Base-by-base conservation (phyloP, 1,140 invertebrate genomes). In the Zaprionus camerounensis region DNA sequence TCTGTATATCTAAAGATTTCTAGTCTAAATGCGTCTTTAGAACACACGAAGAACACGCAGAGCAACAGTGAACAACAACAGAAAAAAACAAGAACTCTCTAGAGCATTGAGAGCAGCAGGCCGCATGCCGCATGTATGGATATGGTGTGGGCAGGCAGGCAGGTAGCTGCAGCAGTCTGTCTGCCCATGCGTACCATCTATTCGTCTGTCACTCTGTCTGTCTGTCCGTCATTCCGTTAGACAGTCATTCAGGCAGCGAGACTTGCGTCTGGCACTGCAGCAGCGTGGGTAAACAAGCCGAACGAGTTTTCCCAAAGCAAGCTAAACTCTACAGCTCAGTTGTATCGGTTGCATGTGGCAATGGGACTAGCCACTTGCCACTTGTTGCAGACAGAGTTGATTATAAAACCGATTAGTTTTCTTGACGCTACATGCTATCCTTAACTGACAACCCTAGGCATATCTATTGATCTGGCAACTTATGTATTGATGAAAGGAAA, bases 221-320 rank as follows among this genome's bases (percentile, higher is more conserved):
- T 41, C 28, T 51, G 80, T 28, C 36, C 26, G 55, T 65, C 68
- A 36, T 34, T 28, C n/a, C n/a, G 22, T 62, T 24, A 81, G 66
- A 36, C 74, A 78, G 67, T 67, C 55, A 71, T 66, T 12, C 66
- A 66, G 59, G 17, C 38, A 63, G 69, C 20, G 55, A 38, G 46
- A 22, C 69, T 44, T 56, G 36, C 78, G 56, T 58, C 15, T 46
- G 17, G 44, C 31, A 2, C 31, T 11, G 36, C 66, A 71, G 64
- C 34, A 55, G 83, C 83, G 71, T 80, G 83, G 80, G 73, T 72
- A 83, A 86, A 86, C 83, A 70, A 88, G 83, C 84, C 65, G 84
- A 86, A 86, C 83, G 70, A 80, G 83, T 86, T 86, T 83, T 61
- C 61, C 26, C 9, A n/a, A 20, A 49, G 13, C 17, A 3, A 46